Evolutionary conservation across 2,113 vertebrate genomes (phyloP), one percentile per base, ranked within the genome.

Genomic region (Pangasianodon gigas): DNA sequence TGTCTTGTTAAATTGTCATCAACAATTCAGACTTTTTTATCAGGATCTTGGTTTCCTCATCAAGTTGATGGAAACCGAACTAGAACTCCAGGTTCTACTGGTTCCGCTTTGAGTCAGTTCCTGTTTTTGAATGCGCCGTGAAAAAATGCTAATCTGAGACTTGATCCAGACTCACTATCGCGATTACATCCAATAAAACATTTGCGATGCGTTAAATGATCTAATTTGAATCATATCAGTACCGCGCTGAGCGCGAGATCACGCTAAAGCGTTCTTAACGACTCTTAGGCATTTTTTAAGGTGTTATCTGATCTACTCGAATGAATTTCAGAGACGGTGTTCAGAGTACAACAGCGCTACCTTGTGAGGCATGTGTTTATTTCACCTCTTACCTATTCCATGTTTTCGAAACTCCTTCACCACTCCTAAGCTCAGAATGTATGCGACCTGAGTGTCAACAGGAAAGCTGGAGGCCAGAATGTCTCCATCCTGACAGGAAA

Each of bases 331-430:
- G 80, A 58, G 58, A 24, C 46, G 26, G 13, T 48, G 74, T 80
- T 46, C 77, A 13, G 21, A 81, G 1, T 19, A 56, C 2, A 52
- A 58, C 51, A 32, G 10, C 4, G 21, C 41, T 9, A 8, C 71
- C 19, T 41, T 71, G 69, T 71, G 69, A 71, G 32, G 32, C 32
- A 71, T 7, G 32, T 48, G 24, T 79, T 48, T 6, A 26, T 80
- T 80, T n/a, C 26, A 14, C 37, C 32, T 48, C 95, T 96, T 97
- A 99, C 98, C 98, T 95, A 99, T 98, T 94, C 98, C 98, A 37
- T 99, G 98, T 94, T 99, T 99, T 84, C 98, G 96, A 96, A 99
- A 99, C 65, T 99, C 98, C 94, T 99, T 99, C 92, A 99, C 97
- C 91, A 99, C 98, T 88, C 98, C 98, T 91, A 99, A 96, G 91